Evolutionary conservation across 2,113 vertebrate genomes (phyloP), one percentile per base, ranked within the genome.

Genomic region (Trinectes maculatus): DNA sequence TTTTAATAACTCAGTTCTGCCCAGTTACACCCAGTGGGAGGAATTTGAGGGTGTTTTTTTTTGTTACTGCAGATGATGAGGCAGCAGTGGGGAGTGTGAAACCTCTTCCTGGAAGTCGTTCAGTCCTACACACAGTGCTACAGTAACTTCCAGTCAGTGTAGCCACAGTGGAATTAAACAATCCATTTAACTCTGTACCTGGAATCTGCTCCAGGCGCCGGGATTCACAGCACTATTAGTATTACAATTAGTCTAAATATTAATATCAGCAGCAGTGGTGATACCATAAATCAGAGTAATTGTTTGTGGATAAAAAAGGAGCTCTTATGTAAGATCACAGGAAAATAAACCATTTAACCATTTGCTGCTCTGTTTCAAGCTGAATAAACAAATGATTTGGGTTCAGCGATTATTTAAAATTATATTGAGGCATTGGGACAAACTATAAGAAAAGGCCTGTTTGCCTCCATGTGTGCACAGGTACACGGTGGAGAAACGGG

Each of bases 51-150:
- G n/a, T n/a, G n/a, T n/a, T n/a, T 54, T 56, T 67, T 19, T 1
- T 37, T 72, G 76, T 60, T 51, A 76, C 51, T 60, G 63, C 62
- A 77, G 74, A 66, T 73, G 74, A 71, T 39, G 69, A 77, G 26
- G 31, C 65, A 63, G 60, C 59, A 53, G 52, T 15, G 31, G 52
- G 47, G 52, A 58, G 52, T 46, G 44, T 54, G 47, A 77, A 67
- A 70, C 31, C 58, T 63, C 36, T 67, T 57, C 73, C 78, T 82
- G 76, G 74, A 77, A 79, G 80, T 80, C 64, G 24, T 76, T 82
- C n/a, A n/a, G n/a, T n/a, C 65, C 64, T 76, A 57, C 63, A 69
- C 65, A 29, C 73, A 63, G 43, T 37, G 39, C 39, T 49, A 58
- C 47, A 53, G 43, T 43, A 81, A 83, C 69, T 68, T 73, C 59